A percentile compares a stretch with the other conserved stretches of the same genome.
Conservation (phyloP, 2,888 invertebrate species). For the Drosophila histrio region DNA sequence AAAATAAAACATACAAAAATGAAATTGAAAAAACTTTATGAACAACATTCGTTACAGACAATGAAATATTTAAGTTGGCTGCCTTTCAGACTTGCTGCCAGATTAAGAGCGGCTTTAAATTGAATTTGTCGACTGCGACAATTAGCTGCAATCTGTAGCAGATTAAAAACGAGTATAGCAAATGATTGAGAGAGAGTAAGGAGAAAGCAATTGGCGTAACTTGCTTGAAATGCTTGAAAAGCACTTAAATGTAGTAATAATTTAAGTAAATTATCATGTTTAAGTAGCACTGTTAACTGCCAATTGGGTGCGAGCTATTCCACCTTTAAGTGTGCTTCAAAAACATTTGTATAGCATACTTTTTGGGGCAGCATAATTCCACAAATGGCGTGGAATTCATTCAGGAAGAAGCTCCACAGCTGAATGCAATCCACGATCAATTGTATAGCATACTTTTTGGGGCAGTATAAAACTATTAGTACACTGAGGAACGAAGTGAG, state of each 20-base stretch:
- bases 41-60: slow-evolving; percentile 6
- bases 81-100: slow-evolving; percentile 13
- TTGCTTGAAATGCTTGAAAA: not conserved
- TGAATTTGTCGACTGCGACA: slow-evolving; percentile 21
- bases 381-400: not conserved
- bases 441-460: not conserved
- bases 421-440: not conserved
- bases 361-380: not conserved
- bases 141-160: not conserved
- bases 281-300: too few species aligned
- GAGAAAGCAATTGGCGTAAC: not conserved
- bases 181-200: not conserved
- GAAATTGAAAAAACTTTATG: slow-evolving; percentile 9
- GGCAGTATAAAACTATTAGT: too few species aligned
- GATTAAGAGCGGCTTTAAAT: slow-evolving; percentile 26
- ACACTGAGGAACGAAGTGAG: too few species aligned
- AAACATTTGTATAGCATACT: not conserved
- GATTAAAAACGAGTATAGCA: slow-evolving; percentile 2
- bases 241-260: not conserved
- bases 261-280: not conserved
- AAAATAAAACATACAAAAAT: not conserved
- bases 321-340: not conserved
- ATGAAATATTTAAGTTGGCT: slow-evolving; percentile 22
- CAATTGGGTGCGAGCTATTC: too few species aligned
- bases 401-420: not conserved